Evolutionary conservation across 2,888 invertebrate genomes (phyloP).

Genomic region (Lasius fuliginosus): DNA sequence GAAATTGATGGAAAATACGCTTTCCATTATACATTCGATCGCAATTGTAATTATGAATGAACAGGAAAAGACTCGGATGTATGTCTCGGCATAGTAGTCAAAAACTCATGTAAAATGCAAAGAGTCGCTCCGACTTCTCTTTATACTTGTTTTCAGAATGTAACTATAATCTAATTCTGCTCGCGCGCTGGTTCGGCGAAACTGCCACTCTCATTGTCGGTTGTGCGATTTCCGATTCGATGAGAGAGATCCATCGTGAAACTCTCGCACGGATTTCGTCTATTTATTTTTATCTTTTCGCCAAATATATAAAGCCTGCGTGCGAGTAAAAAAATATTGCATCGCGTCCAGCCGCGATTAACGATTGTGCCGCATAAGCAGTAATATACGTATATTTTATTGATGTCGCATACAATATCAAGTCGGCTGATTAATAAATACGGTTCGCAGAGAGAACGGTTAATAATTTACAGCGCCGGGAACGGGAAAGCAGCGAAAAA

Average conservation of each 20-base stretch:
- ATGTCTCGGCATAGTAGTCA: background rate
- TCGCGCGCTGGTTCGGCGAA: slow-evolving; percentile 10
- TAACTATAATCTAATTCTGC: slow-evolving; percentile 35
- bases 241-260: slow-evolving; percentile 50
- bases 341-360: slow-evolving; percentile 52
- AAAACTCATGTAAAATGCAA: slow-evolving; percentile 31
- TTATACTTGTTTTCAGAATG: slow-evolving; percentile 6
- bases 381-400: slow-evolving; percentile 52
- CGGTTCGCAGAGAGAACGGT: slow-evolving; percentile 25
- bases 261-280: slow-evolving; percentile 56
- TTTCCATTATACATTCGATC: background rate
- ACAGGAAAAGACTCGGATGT: background rate
- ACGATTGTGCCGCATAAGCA: slow-evolving; percentile 55
- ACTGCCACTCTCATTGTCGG: slow-evolving; percentile 33
- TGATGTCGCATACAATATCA: slow-evolving; percentile 45
- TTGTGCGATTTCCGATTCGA: slow-evolving; percentile 60
- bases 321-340: slow-evolving; percentile 56
- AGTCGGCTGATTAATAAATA: slow-evolving; percentile 65
- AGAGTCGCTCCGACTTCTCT: background rate
- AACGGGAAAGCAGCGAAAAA: background rate
- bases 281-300: slow-evolving; percentile 50
- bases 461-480: slow-evolving; percentile 46
- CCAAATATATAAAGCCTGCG: slow-evolving; percentile 1
- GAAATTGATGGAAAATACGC: background rate
- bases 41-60: slow-evolving; percentile 21